Evolutionary conservation across 2,797 vertebrate genomes (phyloP), one percentile per base, ranked within the genome.

Genomic region (Myotis pilosus): DNA sequence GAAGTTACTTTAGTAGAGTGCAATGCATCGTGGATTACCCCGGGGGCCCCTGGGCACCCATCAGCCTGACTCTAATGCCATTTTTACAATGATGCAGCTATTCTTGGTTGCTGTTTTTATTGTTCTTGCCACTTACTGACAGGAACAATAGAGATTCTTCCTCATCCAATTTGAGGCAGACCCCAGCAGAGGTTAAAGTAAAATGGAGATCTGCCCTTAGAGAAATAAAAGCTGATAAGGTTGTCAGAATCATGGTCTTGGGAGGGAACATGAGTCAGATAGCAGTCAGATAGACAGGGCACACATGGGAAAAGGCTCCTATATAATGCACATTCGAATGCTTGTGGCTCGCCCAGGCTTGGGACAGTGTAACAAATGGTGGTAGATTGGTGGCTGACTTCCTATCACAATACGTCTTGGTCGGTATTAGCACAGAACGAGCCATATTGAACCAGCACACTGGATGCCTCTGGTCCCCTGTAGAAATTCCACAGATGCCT

Each of bases 401-500:
- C 44, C 55, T 74, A 38, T 89, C 44, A 55, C 17, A 86, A 33
- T 78, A 36, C 44, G 23, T 90, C 69, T 94, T 87, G 41, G 15
- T 82, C 55, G 84, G 33, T 20, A 23, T 84, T 87, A 93, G 64
- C 22, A 69, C 62, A 87, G 66, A 68, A 30, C 1, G 41, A 91
- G 57, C 36, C 36, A 75, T 75, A 62, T 49, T 88, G 25, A 83
- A 74, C 36, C 23, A 51, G 71, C 36, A 55, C 23, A 13, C 22
- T 80, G 33, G 64, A 38, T 64, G 17, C 44, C 49, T 88, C 47
- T 74, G 60, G 38, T 47, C 36, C 33, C 81, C 8, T 41, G 22
- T 22, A 83, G 49, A 95, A 91, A 95, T 91, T 83, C 76, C 66
- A 36, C 25, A 82, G 74, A 60, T 74, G 16, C 4, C 76, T 92